Evolutionary conservation across 2,113 vertebrate genomes (phyloP), one percentile per base, ranked within the genome.

Genomic region (Kryptolebias marmoratus): DNA sequence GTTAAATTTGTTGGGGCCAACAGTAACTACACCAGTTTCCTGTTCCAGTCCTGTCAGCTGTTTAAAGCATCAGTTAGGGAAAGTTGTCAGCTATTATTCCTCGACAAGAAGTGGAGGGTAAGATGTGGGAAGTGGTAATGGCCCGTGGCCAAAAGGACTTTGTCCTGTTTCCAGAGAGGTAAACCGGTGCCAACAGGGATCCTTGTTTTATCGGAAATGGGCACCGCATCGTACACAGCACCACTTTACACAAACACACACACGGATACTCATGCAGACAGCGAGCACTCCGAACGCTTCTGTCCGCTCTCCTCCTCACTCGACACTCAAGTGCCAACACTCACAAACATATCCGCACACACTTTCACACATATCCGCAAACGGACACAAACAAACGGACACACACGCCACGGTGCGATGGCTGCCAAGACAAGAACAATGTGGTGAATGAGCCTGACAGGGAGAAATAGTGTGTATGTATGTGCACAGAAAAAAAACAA

Each of bases 351-450:
- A 92, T 90, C 88, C 83, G 76, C 82, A 82, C 85, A 88, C 86
- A 88, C 88, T 89, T 88, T 88, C 82, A 88, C 84, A 88, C 82
- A 80, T 83, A 82, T 86, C 81, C 78, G 85, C 83, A 75, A 50
- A 77, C 27, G 14, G 59, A 85, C 75, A 63, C 66, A 88, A 83
- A 83, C 84, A 84, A 76, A 84, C 10, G 79, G 44, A 85, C 86
- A 77, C 79, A 88, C 78, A 84, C 66, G 54, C 79, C 88, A 68
- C 65, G 3, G 57, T 1, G 55, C 39, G 79, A 75, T 61, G 83
- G 83, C 64, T 87, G 87, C 85, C 87, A 85, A 89, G 90, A 84
- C 87, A 77, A 89, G 87, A 90, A 90, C 87, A 85, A 88, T 88
- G 87, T 84, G 68, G 60, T 6, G 30, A 91, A 77, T 62, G 81